Evolutionary conservation across 2,888 invertebrate species (phyloP), one percentile per base, ranked within the genome.

Genomic region (Lampropteryx suffumata): DNA sequence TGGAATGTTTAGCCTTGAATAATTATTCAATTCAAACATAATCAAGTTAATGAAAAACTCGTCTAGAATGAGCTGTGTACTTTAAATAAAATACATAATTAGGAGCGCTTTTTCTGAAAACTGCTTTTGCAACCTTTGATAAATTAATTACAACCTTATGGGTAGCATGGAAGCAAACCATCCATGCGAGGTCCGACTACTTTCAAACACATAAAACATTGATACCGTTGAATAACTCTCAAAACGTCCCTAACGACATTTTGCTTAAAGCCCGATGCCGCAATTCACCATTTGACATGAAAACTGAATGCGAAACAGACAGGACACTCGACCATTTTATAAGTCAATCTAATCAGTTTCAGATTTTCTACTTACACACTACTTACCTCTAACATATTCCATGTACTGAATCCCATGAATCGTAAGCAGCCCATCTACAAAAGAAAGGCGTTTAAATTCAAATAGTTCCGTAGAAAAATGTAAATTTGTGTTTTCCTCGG

Each of bases 381-480:
- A 58, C 56, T 26, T 10, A 26, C 37, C 24, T 32, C 35, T 55
- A 36, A 55, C 39, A 35, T 55, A 55, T 55, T 41, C 50, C 44
- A 37, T 50, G 61, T 57, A 58, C 69, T 62, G 71, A 65, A 69
- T 72, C 66, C 62, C 66, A 69, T 69, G 76, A 73, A 73, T 76
- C 57, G 64, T 76, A 74, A 75, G 69, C 73, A 70, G 69, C 67
- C 61, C 66, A 62, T 66, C 69, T 70, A 73, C 67, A 68, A 72
- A 75, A 72, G 73, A 73, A 79, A 74, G 75, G 65, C 69, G 70
- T 66, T 68, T 65, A 69, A 69, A 69, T 79, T 73, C 72, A 76
- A 66, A 71, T 70, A 59, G 68, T 73, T 85, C 82, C 86, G 67
- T 69, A 69, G 86, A 83, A 85, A 76, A 73, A 78, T 80, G 79